Evolutionary conservation across 2,888 invertebrate genomes (phyloP).

Genomic region (Fabriciana adippe): DNA sequence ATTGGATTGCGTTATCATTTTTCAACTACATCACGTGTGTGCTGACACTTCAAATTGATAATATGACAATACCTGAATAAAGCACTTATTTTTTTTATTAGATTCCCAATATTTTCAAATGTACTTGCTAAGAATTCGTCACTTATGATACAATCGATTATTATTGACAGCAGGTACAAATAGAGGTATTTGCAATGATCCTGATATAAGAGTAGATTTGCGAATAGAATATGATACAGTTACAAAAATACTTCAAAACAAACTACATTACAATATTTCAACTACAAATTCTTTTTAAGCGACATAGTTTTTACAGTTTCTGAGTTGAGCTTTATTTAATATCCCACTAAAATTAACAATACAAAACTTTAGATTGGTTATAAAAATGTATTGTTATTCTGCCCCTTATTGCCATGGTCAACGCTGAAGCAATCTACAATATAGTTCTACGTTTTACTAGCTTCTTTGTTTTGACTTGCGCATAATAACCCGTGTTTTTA

Average conservation of each 20-base stretch:
- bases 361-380: neutral
- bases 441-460: slow-evolving; percentile 67
- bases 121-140: too few relatives aligned
- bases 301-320: too few relatives aligned
- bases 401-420: slow-evolving; percentile 50
- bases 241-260: too few relatives aligned
- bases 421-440: slow-evolving; percentile 50
- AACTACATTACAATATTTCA: too few relatives aligned
- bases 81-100: neutral
- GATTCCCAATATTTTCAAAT: too few relatives aligned
- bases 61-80: slow-evolving; percentile 1
- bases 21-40: slow-evolving; percentile 28
- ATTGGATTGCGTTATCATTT: slow-evolving; percentile 50
- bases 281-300: too few relatives aligned
- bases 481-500: slow-evolving; percentile 67
- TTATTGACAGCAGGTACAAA: too few relatives aligned
- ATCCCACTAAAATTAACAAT: slow-evolving; percentile 14
- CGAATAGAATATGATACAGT: too few relatives aligned
- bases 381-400: slow-evolving; percentile 36
- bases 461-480: slow-evolving; percentile 69
- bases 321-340: neutral
- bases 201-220: too few relatives aligned
- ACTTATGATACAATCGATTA: too few relatives aligned
- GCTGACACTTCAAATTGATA: slow-evolving; percentile 2
- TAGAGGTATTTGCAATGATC: too few relatives aligned